Percentiles rank a stretch among this genome's conserved stretches.
phyloP scores from a whole-genome alignment of 2,113 vertebrate genomes.

The Toxostoma redivivum region DNA sequence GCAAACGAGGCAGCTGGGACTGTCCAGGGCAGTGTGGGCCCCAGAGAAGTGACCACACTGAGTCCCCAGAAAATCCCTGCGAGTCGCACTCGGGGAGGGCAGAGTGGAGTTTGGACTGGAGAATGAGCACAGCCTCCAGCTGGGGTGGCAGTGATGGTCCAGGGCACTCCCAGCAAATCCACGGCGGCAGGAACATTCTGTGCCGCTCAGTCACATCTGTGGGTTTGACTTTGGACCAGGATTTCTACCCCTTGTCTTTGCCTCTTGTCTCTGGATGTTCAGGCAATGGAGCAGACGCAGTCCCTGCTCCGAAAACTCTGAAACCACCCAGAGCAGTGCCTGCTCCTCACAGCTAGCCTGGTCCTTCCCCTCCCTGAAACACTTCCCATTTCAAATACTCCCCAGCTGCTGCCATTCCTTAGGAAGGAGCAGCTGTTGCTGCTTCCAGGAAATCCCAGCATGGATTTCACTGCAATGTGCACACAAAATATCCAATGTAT shows the following conservation, averaged over 20 bases:
- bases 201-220: fast-evolving
- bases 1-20: fast-evolving
- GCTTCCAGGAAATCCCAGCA: background rate
- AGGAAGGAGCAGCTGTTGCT: background rate
- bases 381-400: fast-evolving
- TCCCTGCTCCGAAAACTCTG: background rate
- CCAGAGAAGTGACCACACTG: fast-evolving
- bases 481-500: background rate
- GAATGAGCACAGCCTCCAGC: background rate
- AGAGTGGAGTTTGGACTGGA: fast-evolving
- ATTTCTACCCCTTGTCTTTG: background rate
- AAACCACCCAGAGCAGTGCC: background rate
- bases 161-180: background rate
- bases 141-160: fast-evolving
- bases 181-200: background rate
- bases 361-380: background rate
- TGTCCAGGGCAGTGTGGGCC: fast-evolving
- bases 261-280: background rate
- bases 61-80: background rate
- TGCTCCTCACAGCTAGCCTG: background rate
- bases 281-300: background rate
- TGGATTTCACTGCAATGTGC: background rate
- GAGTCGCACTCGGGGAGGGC: fast-evolving
- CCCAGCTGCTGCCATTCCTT: background rate
- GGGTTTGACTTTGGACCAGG: background rate